Base-by-base conservation (phyloP, 2,113 vertebrate species). In the Antechinus stuartii region DNA sequence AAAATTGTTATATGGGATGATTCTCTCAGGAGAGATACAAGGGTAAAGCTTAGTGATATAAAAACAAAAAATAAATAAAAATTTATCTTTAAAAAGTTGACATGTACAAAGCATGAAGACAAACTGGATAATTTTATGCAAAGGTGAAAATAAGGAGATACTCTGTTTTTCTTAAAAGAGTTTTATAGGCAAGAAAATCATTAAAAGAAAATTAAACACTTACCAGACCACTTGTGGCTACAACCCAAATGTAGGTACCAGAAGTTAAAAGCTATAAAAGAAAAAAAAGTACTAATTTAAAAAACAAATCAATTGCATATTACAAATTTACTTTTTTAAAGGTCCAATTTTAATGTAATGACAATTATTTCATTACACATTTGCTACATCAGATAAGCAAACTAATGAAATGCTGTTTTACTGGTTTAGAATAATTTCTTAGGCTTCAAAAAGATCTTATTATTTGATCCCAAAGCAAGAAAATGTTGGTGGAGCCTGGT, bases 141-240 rank as follows among this genome's bases (percentile, higher is more conserved):
- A 84, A 84, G 68, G n/a, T 42, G 68, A 42, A 84, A 84, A 84
- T 84, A 42, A 84, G 42, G 68, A 95, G 23, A 14, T 94, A 27
- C 8, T 95, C 26, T 49, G 19, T 93, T 92, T 53, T 92, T 46
- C 94, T 90, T 84, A 91, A 53, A 95, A 95, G 68, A 91, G 11
- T 92, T 93, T 93, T 93, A 47, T 94, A 93, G 23, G 49, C 30
- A 26, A 96, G 42, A 95, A 0, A 97, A 49, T 25, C 52, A 56
- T 16, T n/a, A 76, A 47, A 42, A 25, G 49, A 47, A 91, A 98
- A 95, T 92, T 96, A 89, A n/a, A 97, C 92, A 99, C 99, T 99
- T 98, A 99, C 99, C 99, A 99, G 97, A 97, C 99, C 99, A 98
- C 99, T 99, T 98, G 99, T 98, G 95, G 99, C 99, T 98, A 99